These are phyloP conservation scores for Phrynocephalus forsythii DNA, from an alignment of 2,797 vertebrate species.

Conservation along the genomic window DNA sequence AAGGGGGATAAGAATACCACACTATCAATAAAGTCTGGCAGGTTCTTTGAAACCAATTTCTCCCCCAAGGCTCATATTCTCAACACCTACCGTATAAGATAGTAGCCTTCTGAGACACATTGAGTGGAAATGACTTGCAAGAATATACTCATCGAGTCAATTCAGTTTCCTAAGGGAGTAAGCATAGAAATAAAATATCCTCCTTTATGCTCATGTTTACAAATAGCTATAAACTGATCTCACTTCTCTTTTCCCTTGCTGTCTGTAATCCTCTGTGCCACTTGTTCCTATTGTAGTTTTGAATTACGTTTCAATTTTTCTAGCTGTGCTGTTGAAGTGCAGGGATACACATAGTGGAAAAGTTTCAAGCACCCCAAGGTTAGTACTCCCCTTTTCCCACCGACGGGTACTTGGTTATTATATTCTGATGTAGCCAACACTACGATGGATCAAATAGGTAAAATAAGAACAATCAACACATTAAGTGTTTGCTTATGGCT, in stretches of 20 bases:
- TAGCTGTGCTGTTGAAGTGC: too few species aligned
- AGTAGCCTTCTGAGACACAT: constrained; percentile 25
- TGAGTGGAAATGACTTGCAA: background rate
- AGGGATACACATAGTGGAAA: too few species aligned
- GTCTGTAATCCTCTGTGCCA: too few species aligned
- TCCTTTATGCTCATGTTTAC: background rate
- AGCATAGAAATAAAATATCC: background rate
- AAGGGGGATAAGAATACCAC: background rate
- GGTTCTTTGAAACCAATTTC: background rate
- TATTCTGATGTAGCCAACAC: too few species aligned
- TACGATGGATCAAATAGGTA: too few species aligned
- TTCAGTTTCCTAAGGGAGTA: background rate
- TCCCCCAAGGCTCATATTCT: constrained; percentile 11
- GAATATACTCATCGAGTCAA: background rate
- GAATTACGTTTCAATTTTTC: too few species aligned
- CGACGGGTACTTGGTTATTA: too few species aligned
- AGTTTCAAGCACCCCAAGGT: too few species aligned
- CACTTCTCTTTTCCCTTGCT: background rate
- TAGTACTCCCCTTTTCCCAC: too few species aligned
- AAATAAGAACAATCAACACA: too few species aligned
- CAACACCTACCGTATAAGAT: background rate
- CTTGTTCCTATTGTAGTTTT: too few species aligned
- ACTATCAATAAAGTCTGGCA: background rate
- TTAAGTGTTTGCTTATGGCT: background rate
- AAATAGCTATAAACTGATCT: background rate